Evolutionary conservation across 2,797 vertebrate species (phyloP).

Genomic region (Crypturellus tataupa): DNA sequence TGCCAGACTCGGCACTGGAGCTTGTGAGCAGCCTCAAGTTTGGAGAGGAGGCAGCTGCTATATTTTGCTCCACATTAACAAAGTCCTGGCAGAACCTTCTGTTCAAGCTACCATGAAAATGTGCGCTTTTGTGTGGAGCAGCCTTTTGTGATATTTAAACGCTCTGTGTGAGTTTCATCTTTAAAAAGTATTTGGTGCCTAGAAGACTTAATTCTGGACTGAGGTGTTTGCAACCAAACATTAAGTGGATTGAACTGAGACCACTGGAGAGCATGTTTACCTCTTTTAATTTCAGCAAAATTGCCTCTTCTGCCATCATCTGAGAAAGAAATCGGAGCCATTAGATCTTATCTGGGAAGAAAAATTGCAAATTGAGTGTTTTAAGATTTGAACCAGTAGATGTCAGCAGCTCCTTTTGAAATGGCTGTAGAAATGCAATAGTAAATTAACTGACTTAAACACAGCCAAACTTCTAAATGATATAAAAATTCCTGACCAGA

Average conservation of each 20-base stretch:
- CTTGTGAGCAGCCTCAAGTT: background rate
- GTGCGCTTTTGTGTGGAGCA: background rate
- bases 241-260: background rate
- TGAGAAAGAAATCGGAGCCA: background rate
- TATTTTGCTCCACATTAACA: background rate
- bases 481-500: background rate
- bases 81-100: background rate
- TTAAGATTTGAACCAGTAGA: conserved; percentile 61
- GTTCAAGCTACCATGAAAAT: background rate
- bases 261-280: conserved; percentile 22
- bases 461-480: conserved; percentile 8
- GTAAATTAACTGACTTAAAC: conserved; percentile 15
- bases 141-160: background rate
- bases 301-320: background rate
- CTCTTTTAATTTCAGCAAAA: conserved; percentile 43
- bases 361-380: background rate
- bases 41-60: background rate
- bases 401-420: conserved; percentile 78
- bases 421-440: background rate
- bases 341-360: conserved; percentile 10
- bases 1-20: background rate
- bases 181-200: background rate
- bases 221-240: background rate
- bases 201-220: background rate
- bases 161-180: background rate